Evolutionary conservation across 2,797 vertebrate species (phyloP).

Genomic region (Crocodylus rhombifer): DNA sequence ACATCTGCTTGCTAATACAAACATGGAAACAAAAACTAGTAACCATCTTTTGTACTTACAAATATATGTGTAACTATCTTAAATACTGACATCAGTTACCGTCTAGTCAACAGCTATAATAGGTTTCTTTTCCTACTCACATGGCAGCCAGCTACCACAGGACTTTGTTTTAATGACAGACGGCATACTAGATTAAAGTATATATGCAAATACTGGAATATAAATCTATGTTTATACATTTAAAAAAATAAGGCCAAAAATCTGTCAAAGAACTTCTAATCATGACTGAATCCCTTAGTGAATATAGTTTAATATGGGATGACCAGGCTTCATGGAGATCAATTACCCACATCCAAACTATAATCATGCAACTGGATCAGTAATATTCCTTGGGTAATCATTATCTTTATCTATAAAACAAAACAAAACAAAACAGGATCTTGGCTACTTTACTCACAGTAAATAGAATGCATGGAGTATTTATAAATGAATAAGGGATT

Average conservation of each 20-base stretch:
- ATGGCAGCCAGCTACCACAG: constrained; percentile 6
- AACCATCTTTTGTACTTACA: not conserved
- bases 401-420: not conserved
- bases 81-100: not conserved
- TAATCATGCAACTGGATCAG: not conserved
- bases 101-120: not conserved
- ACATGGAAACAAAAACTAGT: not conserved
- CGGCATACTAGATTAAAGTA: not conserved
- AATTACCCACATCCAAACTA: not conserved
- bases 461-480: not conserved
- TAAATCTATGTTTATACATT: constrained; percentile 12
- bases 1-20: not conserved
- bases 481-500: not conserved
- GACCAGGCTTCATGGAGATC: not conserved
- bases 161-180: constrained; percentile 8
- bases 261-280: not conserved
- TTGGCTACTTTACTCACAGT: not conserved
- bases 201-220: not conserved
- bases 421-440: not conserved
- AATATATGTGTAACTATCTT: not conserved
- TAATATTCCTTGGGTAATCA: not conserved
- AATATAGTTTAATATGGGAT: not conserved
- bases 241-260: not conserved
- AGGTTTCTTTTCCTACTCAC: not conserved
- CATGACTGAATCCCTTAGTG: not conserved